A percentile compares a stretch with the other conserved stretches of the same genome.
These are phyloP conservation scores for Lordiphosa mommai DNA, from an alignment of 1,140 invertebrate genomes.

Conservation along the genomic window DNA sequence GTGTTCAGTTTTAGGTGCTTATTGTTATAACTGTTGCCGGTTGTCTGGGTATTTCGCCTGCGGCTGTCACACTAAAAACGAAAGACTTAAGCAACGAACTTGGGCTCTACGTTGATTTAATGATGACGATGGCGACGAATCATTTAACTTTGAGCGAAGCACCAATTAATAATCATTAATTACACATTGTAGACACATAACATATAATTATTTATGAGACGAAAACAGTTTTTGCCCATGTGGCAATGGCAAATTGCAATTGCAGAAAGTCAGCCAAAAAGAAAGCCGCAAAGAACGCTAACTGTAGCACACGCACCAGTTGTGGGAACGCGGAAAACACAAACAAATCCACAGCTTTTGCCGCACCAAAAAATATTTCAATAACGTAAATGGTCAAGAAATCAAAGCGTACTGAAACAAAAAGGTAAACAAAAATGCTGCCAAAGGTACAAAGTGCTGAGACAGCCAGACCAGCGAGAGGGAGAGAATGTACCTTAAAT, in stretches of 20 bases:
- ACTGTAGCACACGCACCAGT: slow-evolving; percentile 56
- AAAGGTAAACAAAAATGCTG: slow-evolving; percentile 75
- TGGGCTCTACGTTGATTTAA: slow-evolving; percentile 46
- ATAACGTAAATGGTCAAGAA: slow-evolving; percentile 77
- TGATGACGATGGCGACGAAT: slow-evolving; percentile 56
- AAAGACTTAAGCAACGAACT: slow-evolving; percentile 75
- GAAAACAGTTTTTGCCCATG: slow-evolving; percentile 35
- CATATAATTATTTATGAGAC: slow-evolving; percentile 45
- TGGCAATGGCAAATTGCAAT: slow-evolving; percentile 42
- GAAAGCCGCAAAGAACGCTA: slow-evolving; percentile 60
- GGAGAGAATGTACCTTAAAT: neutral
- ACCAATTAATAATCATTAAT: slow-evolving; percentile 60
- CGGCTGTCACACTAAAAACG: slow-evolving; percentile 38
- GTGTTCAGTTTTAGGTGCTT: slow-evolving; percentile 13
- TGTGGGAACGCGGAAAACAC: slow-evolving; percentile 13
- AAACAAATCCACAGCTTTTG: slow-evolving; percentile 3
- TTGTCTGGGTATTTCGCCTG: slow-evolving; percentile 23
- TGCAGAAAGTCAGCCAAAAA: slow-evolving; percentile 34
- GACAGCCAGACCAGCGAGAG: slow-evolving; percentile 14
- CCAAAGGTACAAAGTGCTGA: slow-evolving; percentile 57
- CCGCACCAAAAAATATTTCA: slow-evolving; percentile 47
- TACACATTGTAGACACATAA: slow-evolving; percentile 38
- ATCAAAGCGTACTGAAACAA: slow-evolving; percentile 68
- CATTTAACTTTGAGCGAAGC: slow-evolving; percentile 34
- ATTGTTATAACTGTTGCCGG: slow-evolving; percentile 2